Base-by-base conservation (phyloP, 1,140 invertebrate species). In the Diorhabda elongata region DNA sequence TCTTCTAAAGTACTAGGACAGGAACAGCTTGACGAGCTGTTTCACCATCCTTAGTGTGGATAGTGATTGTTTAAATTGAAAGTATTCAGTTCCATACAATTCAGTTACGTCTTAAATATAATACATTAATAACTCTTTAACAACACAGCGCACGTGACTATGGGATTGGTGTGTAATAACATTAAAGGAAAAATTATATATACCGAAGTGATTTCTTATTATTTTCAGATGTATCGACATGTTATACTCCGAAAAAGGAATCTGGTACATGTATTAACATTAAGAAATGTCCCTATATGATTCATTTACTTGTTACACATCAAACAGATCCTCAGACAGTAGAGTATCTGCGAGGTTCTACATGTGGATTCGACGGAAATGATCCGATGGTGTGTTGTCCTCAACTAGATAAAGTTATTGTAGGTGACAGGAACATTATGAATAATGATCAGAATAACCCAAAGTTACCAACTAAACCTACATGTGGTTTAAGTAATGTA, bases 321-420 rank as follows among this genome's bases (percentile, higher is more conserved):
- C 43, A 52, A 26, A 47, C 44, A 9, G 52, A 70, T 44, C 69
- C 69, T 2, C 45, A 62, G 44, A 64, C 45, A 5, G 45, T 66
- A 6, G 42, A 41, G 5, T 67, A 66, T 7, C 69, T 70, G 11
- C 63, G 45, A 26, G 41, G 42, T 56, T 86, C 85, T 0, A 74
- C 85, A 8, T 90, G 88, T 70, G 83, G 83, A 0, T 87, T 81
- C 59, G 79, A 84, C 44, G 82, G 82, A 9, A 69, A 42, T 6
- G 78, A 82, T 67, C 85, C 86, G 7, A 77, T 83, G 71, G 84
- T 87, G 3, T 86, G 86, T 57, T 87, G 86, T 71, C 81, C 81
- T 6, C 26, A 61, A 52, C 43, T 11, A 11, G 7, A 61, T 3
- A 7, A 56, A 52, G 47, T 8, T 6, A n/a, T 8, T 6, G 47